phyloP scores from a whole-genome alignment of 2,797 vertebrate species.

The Acanthurus lineatus region DNA sequence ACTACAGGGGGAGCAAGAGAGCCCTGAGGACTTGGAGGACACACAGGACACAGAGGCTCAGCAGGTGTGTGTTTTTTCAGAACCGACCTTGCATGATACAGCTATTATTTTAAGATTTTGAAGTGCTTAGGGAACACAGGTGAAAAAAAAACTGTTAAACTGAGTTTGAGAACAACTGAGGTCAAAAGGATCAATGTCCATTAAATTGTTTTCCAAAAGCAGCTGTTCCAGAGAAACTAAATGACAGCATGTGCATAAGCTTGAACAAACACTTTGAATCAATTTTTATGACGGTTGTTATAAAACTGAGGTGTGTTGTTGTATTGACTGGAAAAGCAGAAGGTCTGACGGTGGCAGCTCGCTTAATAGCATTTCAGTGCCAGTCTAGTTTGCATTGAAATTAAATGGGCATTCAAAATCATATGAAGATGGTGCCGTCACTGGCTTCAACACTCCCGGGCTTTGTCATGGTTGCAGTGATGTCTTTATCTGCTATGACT shows the following conservation, averaged over 20 bases:
- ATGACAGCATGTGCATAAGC: too few species aligned
- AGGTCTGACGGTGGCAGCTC: constrained; percentile 9
- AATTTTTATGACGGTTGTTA: constrained; percentile 3
- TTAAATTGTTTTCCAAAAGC: too few species aligned
- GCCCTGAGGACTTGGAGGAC: constrained; percentile 68
- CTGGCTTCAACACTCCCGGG: too few species aligned
- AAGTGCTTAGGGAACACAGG: not conserved
- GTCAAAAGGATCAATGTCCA: too few species aligned
- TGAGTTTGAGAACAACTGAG: too few species aligned
- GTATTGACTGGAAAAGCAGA: constrained; percentile 41
- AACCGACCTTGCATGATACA: not conserved
- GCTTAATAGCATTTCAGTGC: constrained; percentile 30
- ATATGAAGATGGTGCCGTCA: not conserved
- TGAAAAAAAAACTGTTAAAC: too few species aligned
- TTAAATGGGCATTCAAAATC: constrained; percentile 37
- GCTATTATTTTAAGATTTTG: constrained; percentile 12
- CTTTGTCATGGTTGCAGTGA: too few species aligned
- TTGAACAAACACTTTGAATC: too few species aligned
- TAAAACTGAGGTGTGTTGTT: constrained; percentile 29
- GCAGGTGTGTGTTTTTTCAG: constrained; percentile 83
- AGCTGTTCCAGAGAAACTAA: too few species aligned
- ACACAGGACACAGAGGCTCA: constrained; percentile 83
- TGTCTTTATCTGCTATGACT: too few species aligned
- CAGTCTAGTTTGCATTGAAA: constrained; percentile 10
- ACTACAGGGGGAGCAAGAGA: constrained; percentile 83